These are phyloP conservation scores for Cryptophagus acutangulus DNA, from an alignment of 2,888 invertebrate species.

Conservation along the genomic window DNA sequence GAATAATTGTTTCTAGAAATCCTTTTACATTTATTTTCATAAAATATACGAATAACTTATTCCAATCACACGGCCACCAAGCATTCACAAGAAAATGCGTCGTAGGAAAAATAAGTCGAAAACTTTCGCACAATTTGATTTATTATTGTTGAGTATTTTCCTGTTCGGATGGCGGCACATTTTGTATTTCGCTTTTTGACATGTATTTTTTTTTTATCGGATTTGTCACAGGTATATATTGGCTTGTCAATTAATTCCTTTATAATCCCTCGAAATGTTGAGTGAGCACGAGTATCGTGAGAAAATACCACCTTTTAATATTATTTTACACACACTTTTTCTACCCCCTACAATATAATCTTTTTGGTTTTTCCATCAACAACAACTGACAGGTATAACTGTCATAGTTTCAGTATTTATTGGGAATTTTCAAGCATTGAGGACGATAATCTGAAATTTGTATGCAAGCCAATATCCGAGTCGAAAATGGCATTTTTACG, in stretches of 20 bases:
- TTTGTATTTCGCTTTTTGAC: no score
- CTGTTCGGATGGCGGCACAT: no score
- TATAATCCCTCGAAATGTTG: not conserved
- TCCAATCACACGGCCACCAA: no score
- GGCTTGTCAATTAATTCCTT: conserved; percentile 1
- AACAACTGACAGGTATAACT: not conserved
- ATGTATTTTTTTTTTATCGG: not conserved
- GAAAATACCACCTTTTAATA: conserved; percentile 2
- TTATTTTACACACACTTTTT: not conserved
- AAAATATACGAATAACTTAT: no score
- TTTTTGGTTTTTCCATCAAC: no score
- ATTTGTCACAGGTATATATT: conserved; percentile 1
- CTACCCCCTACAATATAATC: conserved; percentile 2
- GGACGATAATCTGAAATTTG: not conserved
- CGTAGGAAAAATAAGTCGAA: no score
- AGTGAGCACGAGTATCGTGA: conserved; percentile 1
- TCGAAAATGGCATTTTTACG: no score
- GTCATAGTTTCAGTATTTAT: not conserved
- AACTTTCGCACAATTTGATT: no score
- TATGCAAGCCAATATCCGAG: not conserved
- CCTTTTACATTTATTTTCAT: no score
- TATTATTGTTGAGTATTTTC: no score
- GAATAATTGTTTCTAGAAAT: no score
- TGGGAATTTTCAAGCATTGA: not conserved
- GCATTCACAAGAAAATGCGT: no score